Base-by-base conservation (phyloP, 2,797 vertebrate genomes). In the Megalops cyprinoides region DNA sequence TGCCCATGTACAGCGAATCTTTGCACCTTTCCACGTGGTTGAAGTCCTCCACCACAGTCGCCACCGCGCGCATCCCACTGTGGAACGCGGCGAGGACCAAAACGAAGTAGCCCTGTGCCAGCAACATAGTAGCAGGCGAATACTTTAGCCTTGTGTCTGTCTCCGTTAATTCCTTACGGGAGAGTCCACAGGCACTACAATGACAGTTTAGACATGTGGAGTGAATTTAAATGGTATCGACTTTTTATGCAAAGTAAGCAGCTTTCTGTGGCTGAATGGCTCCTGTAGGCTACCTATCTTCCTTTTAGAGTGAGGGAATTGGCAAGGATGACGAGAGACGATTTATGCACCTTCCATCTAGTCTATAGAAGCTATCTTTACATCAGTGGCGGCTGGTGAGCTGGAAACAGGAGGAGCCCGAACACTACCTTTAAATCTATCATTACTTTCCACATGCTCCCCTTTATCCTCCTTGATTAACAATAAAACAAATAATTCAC, bases 1-100 rank as follows among this genome's bases (percentile, higher is more conserved):
- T 93, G 46, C 91, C 92, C 93, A 94, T 94, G n/a, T 93, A 93
- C 78, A 93, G 86, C 8, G 90, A 92, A 85, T 93, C 91, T 82
- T 93, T 94, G 84, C 92, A 94, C 77, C 89, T 82, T 84, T 94
- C 92, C 0, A 93, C 74, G 2, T 93, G 91, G 79, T 93, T 93
- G 60, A 94, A 93, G 82, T 93, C 92, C 20, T 74, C 76, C 81
- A 93, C 93, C 14, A 94, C 92, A 0, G 90, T 90, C 4, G 89
- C 87, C 0, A 75, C 77, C 9, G 74, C 74, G 4, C 67, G 76
- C 44, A 80, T 82, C 55, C 82, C 62, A 42, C 81, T 73, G 15
- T 60, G 58, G 20, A 69, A n/a, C 0, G 80, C 25, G 1, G 85
- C 55, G 9, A 87, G 37, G 46, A 77, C 37, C 15, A 80, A 80